phyloP scores from a whole-genome alignment of 1,140 invertebrate genomes.

The Drosophila baimaii region DNA sequence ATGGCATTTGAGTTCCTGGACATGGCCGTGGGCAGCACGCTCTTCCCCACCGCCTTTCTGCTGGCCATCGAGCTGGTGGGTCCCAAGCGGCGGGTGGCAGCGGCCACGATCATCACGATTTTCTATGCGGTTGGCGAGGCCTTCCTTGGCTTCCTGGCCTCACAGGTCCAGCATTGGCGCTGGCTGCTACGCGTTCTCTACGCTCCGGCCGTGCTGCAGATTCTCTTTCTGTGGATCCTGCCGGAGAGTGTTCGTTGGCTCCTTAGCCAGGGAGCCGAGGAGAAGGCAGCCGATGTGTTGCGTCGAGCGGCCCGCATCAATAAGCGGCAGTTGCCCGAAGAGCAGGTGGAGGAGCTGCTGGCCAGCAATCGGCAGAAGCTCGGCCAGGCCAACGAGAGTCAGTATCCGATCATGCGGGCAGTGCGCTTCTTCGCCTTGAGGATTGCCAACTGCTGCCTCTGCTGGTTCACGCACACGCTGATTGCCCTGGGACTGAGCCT shows the following conservation, averaged over 20 bases:
- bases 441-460: conserved; percentile 88
- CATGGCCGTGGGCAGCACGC: conserved; percentile 86
- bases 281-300: conserved; percentile 87
- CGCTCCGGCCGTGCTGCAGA: conserved; percentile 87
- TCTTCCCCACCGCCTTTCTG: conserved; percentile 87
- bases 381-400: conserved; percentile 64
- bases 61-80: conserved; percentile 91
- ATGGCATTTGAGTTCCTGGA: conserved; percentile 88
- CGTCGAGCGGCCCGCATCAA: conserved; percentile 89
- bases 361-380: conserved; percentile 64
- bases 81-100: conserved; percentile 89
- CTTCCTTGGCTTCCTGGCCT: conserved; percentile 88
- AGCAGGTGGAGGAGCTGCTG: conserved; percentile 84
- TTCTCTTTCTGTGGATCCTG: conserved; percentile 87
- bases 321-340: conserved; percentile 86
- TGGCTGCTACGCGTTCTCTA: conserved; percentile 88
- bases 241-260: conserved; percentile 90
- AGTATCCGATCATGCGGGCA: conserved; percentile 68
- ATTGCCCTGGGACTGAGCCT: conserved; percentile 93
- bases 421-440: conserved; percentile 84
- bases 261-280: conserved; percentile 88
- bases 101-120: conserved; percentile 89
- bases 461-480: conserved; percentile 89
- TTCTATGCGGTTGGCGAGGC: conserved; percentile 90
- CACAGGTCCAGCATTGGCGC: conserved; percentile 89